Conservation (phyloP, 2,888 invertebrate species). For the Synergus itoensis region DNA sequence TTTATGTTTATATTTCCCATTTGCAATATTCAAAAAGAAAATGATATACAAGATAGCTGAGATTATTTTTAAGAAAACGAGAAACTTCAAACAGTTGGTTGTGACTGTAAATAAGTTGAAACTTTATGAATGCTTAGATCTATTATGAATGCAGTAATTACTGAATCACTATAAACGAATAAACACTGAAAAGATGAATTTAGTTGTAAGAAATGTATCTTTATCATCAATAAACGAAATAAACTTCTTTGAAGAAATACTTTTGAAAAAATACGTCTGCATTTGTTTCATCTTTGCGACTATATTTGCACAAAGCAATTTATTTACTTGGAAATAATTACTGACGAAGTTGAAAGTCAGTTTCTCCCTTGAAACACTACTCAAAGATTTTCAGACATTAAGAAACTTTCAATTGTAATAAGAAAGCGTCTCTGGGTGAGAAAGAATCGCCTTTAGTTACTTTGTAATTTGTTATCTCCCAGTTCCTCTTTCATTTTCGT, state of each 20-base stretch:
- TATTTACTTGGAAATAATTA: constrained; percentile 20
- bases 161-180: no score
- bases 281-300: constrained; percentile 7
- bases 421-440: not conserved
- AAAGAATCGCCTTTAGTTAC: constrained; percentile 18
- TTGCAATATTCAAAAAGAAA: no score
- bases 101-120: no score
- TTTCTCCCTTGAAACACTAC: not conserved
- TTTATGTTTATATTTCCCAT: no score
- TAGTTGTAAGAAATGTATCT: no score
- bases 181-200: no score
- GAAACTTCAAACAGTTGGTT: no score
- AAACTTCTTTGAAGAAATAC: no score
- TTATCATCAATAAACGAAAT: no score
- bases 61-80: not conserved
- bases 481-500: constrained; percentile 10
- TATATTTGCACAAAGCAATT: constrained; percentile 8
- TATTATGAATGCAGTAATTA: no score
- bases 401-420: constrained; percentile 27
- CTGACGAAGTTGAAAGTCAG: constrained; percentile 1
- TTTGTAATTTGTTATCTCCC: constrained; percentile 5
- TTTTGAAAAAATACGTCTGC: not conserved
- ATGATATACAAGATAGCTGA: no score
- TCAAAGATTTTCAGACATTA: constrained; percentile 32
- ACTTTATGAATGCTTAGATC: no score